Evolutionary conservation across 2,113 vertebrate genomes (phyloP).

Genomic region (Xyrauchen texanus): DNA sequence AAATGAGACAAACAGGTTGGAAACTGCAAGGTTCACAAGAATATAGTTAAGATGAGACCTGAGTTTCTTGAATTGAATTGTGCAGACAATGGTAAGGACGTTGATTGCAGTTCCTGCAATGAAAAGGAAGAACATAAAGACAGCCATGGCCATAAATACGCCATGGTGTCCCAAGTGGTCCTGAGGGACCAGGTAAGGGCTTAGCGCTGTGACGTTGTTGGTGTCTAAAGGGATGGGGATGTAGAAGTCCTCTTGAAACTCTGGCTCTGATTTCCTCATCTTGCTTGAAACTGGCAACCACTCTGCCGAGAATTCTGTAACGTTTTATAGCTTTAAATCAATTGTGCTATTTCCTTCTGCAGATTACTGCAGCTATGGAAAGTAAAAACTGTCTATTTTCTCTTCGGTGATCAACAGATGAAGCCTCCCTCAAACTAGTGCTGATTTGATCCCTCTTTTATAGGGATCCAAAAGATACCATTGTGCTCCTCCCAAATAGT

Average conservation of each 20-base stretch:
- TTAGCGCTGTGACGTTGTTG: constrained; percentile 70
- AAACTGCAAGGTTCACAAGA: constrained; percentile 76
- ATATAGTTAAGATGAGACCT: constrained; percentile 82
- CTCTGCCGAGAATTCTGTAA: background rate
- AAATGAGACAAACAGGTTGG: constrained; percentile 74
- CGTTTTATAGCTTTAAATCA: no score
- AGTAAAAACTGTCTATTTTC: background rate
- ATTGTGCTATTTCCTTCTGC: background rate
- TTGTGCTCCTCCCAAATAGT: constrained; percentile 57
- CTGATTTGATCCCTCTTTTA: constrained; percentile 54
- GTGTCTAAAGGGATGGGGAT: constrained; percentile 72
- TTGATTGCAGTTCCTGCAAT: constrained; percentile 68
- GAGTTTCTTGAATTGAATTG: constrained; percentile 76
- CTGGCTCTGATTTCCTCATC: constrained; percentile 63
- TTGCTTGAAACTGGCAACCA: constrained; percentile 22
- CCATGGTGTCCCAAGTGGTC: constrained; percentile 72
- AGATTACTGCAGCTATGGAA: background rate
- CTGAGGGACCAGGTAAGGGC: constrained; percentile 78
- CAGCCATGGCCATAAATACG: constrained; percentile 70
- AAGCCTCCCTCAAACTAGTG: constrained; percentile 15
- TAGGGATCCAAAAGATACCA: constrained; percentile 56
- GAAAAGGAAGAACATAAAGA: constrained; percentile 73
- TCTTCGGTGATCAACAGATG: background rate
- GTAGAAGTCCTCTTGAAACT: constrained; percentile 76
- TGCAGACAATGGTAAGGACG: constrained; percentile 70